These are phyloP conservation scores for Sarcophaga carnaria DNA, from an alignment of 2,888 invertebrate genomes.

Conservation along the genomic window DNA sequence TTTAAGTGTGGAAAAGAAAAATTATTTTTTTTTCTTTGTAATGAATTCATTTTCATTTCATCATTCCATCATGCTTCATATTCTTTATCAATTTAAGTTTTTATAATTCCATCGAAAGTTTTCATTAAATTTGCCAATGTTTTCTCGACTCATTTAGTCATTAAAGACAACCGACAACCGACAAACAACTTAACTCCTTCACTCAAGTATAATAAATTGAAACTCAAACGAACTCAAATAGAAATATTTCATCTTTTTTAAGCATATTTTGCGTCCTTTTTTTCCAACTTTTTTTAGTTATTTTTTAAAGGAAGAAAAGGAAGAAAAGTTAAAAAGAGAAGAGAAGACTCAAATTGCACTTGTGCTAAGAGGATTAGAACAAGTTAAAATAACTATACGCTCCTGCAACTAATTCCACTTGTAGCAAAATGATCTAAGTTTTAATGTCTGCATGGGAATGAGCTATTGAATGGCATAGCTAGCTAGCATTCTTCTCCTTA, in stretches of 20 bases:
- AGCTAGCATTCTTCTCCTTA: neutral
- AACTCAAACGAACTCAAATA: neutral
- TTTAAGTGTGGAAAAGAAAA: no score
- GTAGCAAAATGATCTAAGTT: neutral
- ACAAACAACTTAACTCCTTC: neutral
- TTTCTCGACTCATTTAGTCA: neutral
- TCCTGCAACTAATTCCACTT: neutral
- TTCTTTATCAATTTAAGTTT: no score
- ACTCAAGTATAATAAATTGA: neutral
- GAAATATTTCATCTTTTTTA: neutral
- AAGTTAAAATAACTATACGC: conserved; percentile 4
- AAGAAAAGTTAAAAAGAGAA: neutral
- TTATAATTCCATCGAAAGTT: no score
- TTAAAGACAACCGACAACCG: neutral
- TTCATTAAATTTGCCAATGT: no score
- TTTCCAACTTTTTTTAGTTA: neutral
- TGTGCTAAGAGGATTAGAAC: conserved; percentile 26
- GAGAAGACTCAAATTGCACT: neutral
- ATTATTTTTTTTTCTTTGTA: no score
- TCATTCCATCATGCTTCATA: no score
- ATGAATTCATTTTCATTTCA: no score
- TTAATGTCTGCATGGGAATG: neutral
- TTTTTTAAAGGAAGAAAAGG: neutral
- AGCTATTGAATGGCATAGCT: no score
- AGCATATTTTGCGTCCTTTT: no score